Conservation (phyloP, 2,888 invertebrate genomes). For the Cerastis rubricosa region DNA sequence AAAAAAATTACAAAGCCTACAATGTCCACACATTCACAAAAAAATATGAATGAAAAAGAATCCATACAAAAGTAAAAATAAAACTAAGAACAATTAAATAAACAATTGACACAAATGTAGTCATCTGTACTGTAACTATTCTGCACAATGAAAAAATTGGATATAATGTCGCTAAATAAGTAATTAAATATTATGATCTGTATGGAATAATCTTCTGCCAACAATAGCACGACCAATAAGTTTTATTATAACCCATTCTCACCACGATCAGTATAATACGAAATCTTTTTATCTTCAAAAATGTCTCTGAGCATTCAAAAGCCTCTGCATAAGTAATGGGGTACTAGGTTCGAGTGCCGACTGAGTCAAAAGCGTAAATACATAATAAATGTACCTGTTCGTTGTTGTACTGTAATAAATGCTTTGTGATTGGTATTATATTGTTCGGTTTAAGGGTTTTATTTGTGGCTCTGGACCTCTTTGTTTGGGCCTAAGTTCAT, state of each 20-base stretch:
- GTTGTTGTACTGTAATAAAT: slow-evolving; percentile 25
- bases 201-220: not conserved
- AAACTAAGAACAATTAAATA: no score
- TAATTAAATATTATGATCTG: no score
- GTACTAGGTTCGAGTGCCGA: slow-evolving; percentile 36
- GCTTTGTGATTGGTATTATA: slow-evolving; percentile 25
- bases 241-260: slow-evolving; percentile 9
- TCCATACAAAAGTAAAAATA: no score
- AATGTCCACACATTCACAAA: no score
- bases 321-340: slow-evolving; percentile 53
- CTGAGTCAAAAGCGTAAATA: slow-evolving; percentile 46
- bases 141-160: no score
- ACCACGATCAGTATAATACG: slow-evolving; percentile 24
- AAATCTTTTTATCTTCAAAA: slow-evolving; percentile 49
- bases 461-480: not conserved
- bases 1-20: no score
- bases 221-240: not conserved
- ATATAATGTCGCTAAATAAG: not conserved
- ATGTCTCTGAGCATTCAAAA: slow-evolving; percentile 46
- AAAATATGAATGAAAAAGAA: no score
- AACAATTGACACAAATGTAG: no score
- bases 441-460: slow-evolving; percentile 25
- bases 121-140: no score
- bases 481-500: not conserved
- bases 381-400: slow-evolving; percentile 51